Percentiles rank a stretch among this genome's conserved stretches.
These are phyloP conservation scores for Gonioctena quinquepunctata DNA, from an alignment of 1,140 invertebrate species.

Conservation along the genomic window DNA sequence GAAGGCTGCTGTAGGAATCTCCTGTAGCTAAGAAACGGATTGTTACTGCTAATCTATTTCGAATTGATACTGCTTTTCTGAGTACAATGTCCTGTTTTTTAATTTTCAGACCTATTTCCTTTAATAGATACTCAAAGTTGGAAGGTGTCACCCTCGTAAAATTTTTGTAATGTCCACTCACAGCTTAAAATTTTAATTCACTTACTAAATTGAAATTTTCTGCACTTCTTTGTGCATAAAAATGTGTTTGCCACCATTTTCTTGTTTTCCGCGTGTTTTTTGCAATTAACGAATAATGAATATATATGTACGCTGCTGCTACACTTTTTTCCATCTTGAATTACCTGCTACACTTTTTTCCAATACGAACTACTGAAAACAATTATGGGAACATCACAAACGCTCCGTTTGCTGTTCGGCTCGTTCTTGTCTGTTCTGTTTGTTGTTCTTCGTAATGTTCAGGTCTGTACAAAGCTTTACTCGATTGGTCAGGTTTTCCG, in stretches of 20 bases:
- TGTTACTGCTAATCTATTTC: constrained; percentile 41
- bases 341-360: too few relatives aligned
- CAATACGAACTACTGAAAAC: too few relatives aligned
- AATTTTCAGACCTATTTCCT: constrained; percentile 36
- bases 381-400: too few relatives aligned
- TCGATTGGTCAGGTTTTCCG: too few relatives aligned
- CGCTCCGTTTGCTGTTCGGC: too few relatives aligned
- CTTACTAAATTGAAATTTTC: background rate
- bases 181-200: background rate
- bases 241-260: background rate
- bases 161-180: constrained; percentile 8
- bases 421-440: too few relatives aligned
- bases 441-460: too few relatives aligned
- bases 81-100: constrained; percentile 39
- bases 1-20: constrained; percentile 42
- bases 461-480: too few relatives aligned
- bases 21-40: constrained; percentile 46
- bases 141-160: constrained; percentile 34
- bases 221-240: background rate
- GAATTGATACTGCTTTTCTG: constrained; percentile 39
- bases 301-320: too few relatives aligned
- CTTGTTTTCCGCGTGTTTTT: too few relatives aligned
- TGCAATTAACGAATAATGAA: too few relatives aligned
- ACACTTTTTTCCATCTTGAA: too few relatives aligned
- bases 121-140: constrained; percentile 41